Conservation (phyloP, 2,113 vertebrate species). For the Litocranius walleri region DNA sequence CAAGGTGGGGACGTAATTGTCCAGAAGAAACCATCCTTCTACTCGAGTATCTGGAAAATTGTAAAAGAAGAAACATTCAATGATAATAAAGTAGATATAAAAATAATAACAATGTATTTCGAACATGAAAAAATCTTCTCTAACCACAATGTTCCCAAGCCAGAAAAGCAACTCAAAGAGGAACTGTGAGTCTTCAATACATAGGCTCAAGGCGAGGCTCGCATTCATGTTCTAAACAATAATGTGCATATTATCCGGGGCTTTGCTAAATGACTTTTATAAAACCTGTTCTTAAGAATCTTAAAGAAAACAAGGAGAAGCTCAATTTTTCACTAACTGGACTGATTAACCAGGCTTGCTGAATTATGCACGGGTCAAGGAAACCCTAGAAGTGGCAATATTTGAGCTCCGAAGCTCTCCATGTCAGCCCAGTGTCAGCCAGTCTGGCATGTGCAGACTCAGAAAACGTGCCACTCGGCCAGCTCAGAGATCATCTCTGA, state of each 20-base stretch:
- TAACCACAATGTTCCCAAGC: neutral
- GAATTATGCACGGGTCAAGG: neutral
- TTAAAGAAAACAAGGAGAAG: neutral
- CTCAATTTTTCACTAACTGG: neutral
- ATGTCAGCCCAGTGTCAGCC: neutral
- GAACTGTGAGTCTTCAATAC: neutral
- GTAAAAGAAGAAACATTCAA: conserved; percentile 51
- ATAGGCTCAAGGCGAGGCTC: neutral
- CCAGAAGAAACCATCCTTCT: conserved; percentile 93
- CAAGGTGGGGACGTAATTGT: conserved; percentile 92
- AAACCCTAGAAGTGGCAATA: neutral
- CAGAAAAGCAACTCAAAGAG: neutral
- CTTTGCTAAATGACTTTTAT: neutral
- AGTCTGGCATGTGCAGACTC: neutral
- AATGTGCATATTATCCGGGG: neutral
- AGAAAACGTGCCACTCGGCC: neutral
- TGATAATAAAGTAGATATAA: neutral
- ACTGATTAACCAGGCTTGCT: neutral
- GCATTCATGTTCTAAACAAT: neutral
- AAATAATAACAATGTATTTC: neutral
- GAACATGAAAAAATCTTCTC: neutral
- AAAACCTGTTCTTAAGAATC: neutral
- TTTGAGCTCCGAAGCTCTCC: neutral
- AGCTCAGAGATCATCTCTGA: neutral
- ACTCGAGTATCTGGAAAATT: conserved; percentile 91